Percentiles rank a stretch among this genome's conserved stretches.
phyloP scores from a whole-genome alignment of 2,888 invertebrate genomes.

The Phytoseiulus persimilis region DNA sequence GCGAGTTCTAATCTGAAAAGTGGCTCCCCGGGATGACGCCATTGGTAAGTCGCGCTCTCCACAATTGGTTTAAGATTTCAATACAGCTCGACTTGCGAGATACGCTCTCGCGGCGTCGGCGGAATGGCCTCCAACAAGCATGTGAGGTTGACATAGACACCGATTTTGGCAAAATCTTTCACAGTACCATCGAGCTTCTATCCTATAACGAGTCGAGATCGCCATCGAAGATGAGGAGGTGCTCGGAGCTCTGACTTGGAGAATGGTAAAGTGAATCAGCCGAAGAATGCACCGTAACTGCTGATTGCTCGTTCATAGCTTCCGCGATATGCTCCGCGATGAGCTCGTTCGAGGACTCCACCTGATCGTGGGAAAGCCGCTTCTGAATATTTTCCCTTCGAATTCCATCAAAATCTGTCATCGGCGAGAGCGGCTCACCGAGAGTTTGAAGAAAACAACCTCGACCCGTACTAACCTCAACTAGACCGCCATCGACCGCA shows the following conservation, averaged over 20 bases:
- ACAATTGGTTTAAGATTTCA: not conserved
- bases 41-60: too few species aligned
- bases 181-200: not conserved
- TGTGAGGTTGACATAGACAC: not conserved
- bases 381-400: not conserved
- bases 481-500: slow-evolving; percentile 9
- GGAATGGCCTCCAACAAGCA: not conserved
- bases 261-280: slow-evolving; percentile 32
- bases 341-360: slow-evolving; percentile 24
- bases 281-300: not conserved
- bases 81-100: not conserved
- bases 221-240: slow-evolving; percentile 34
- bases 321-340: slow-evolving; percentile 35
- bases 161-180: not conserved
- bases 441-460: not conserved
- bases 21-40: too few species aligned
- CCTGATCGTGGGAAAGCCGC: not conserved
- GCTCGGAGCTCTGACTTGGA: slow-evolving; percentile 34
- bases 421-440: too few species aligned
- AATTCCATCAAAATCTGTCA: not conserved
- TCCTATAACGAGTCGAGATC: slow-evolving; percentile 10
- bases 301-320: not conserved
- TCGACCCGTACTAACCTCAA: not conserved
- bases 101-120: too few species aligned
- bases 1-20: too few species aligned